Percentiles rank a stretch among this genome's conserved stretches.
Conservation (phyloP, 2,113 vertebrate genomes). For the Cephalophus harveyi region DNA sequence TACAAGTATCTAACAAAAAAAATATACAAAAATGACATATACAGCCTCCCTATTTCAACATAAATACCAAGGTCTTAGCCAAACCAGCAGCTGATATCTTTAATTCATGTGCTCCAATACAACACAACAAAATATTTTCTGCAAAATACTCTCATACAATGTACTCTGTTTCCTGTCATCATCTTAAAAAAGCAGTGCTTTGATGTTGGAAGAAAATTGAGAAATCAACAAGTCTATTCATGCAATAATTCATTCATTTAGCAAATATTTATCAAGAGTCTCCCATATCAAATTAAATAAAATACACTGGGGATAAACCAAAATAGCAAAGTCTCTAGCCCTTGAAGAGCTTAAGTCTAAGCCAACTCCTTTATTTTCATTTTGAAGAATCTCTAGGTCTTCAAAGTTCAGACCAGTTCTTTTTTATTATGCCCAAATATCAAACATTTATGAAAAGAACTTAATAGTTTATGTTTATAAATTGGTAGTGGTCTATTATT, state of each 20-base stretch:
- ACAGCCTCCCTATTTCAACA: neutral
- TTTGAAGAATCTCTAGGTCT: neutral
- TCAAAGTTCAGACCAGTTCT: neutral
- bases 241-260: neutral
- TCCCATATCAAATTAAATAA: neutral
- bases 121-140: neutral
- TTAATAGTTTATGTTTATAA: neutral
- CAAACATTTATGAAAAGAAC: neutral
- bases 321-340: neutral
- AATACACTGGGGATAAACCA: neutral
- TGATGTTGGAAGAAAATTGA: neutral
- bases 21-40: neutral
- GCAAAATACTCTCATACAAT: neutral
- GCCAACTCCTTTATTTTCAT: neutral
- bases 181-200: neutral
- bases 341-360: slow-evolving; percentile 6
- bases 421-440: slow-evolving; percentile 2
- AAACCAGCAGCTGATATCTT: slow-evolving; percentile 36
- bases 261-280: neutral
- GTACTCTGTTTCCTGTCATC: neutral
- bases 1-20: slow-evolving; percentile 31
- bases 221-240: neutral
- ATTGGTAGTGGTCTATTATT: neutral
- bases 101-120: neutral
- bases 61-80: slow-evolving; percentile 8